Evolutionary conservation across 1,140 invertebrate species (phyloP).

Genomic region (Atta colombica): DNA sequence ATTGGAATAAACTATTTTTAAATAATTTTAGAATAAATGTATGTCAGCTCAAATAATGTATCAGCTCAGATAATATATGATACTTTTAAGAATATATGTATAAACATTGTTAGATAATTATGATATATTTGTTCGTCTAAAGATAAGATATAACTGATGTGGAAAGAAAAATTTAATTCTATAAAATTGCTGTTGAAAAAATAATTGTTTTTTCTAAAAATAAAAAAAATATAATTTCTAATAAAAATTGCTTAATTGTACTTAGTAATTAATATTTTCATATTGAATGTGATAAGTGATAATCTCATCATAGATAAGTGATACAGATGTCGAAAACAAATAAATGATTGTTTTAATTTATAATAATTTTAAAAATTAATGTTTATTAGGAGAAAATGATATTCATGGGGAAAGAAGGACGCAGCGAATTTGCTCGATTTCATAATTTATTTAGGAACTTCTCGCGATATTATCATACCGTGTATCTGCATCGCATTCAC

Average conservation of each 20-base stretch:
- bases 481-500: constrained; percentile 76
- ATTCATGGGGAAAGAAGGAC: constrained; percentile 19
- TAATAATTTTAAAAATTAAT: background rate
- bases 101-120: background rate
- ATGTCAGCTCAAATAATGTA: background rate
- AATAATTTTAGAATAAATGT: background rate
- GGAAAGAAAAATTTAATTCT: background rate
- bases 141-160: background rate
- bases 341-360: background rate
- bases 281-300: background rate
- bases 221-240: background rate
- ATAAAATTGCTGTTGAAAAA: background rate
- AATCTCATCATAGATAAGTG: background rate
- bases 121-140: background rate
- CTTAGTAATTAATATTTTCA: background rate
- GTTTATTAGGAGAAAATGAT: background rate
- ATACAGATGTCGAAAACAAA: background rate
- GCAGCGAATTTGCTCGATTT: constrained; percentile 60
- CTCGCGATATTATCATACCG: constrained; percentile 79
- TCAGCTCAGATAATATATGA: background rate
- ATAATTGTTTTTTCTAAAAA: background rate
- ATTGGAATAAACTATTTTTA: background rate
- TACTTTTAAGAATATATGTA: background rate
- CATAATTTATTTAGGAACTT: constrained; percentile 85
- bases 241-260: background rate